These are phyloP conservation scores for Cercopithecus mona DNA, from an alignment of 2,113 vertebrate species.

Conservation along the genomic window DNA sequence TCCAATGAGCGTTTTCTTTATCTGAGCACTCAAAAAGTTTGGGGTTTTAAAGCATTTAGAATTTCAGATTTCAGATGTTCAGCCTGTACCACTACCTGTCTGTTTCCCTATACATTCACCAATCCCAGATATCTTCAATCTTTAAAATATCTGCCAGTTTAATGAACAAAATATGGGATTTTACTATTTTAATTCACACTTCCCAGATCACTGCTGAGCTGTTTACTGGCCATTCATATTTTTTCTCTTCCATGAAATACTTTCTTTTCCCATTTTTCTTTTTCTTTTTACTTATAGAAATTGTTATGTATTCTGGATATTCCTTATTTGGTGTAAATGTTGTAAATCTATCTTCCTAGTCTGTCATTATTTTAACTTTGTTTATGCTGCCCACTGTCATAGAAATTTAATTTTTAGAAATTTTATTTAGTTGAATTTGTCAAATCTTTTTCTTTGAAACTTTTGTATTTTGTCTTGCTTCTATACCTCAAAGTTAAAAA, in stretches of 20 bases:
- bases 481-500: not conserved
- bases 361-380: constrained; percentile 23
- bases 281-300: not conserved
- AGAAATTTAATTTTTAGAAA: not conserved
- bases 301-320: not conserved
- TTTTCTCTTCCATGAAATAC: not conserved
- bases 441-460: not conserved
- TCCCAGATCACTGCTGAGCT: not conserved
- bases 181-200: not conserved
- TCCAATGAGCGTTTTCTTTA: not conserved
- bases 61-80: not conserved
- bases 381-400: not conserved
- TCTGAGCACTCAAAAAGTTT: not conserved
- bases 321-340: not conserved
- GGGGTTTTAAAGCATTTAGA: not conserved
- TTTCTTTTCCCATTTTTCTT: not conserved
- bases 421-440: constrained; percentile 1
- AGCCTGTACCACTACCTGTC: not conserved
- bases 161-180: not conserved
- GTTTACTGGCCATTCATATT: not conserved
- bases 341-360: not conserved
- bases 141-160: not conserved
- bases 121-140: not conserved
- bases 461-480: not conserved
- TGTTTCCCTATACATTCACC: not conserved